Percentiles rank a stretch among this genome's conserved stretches.
These are phyloP conservation scores for Petrolisthes cinctipes DNA, from an alignment of 2,888 invertebrate genomes.

Conservation along the genomic window DNA sequence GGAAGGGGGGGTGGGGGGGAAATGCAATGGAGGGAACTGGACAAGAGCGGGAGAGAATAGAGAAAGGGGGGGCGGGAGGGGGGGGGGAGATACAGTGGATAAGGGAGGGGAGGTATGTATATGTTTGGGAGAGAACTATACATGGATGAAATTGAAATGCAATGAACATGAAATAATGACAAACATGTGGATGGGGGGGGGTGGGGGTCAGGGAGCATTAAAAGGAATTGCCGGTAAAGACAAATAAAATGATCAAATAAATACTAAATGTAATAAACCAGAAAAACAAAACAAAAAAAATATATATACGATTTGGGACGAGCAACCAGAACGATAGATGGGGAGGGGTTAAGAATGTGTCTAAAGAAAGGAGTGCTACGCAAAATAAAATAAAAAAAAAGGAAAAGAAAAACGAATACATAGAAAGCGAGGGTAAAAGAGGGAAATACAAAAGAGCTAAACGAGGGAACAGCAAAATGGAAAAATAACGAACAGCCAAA, in stretches of 20 bases:
- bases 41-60: background rate
- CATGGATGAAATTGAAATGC: too few relatives aligned
- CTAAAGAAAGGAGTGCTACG: background rate
- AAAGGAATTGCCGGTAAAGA: too few relatives aligned
- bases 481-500: background rate
- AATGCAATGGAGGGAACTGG: background rate
- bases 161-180: too few relatives aligned
- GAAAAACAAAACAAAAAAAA: background rate
- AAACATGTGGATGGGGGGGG: too few relatives aligned
- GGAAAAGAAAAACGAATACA: background rate
- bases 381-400: background rate
- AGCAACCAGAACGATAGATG: too few relatives aligned
- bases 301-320: too few relatives aligned
- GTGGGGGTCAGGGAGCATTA: too few relatives aligned
- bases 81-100: slow-evolving; percentile 4
- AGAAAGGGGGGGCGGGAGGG: slow-evolving; percentile 6
- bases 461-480: background rate
- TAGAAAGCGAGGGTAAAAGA: background rate
- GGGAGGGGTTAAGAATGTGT: too few relatives aligned
- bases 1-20: background rate
- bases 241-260: too few relatives aligned
- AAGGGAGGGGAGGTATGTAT: background rate
- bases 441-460: background rate
- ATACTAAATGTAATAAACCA: too few relatives aligned
- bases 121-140: too few relatives aligned